Percentiles rank a stretch among this genome's conserved stretches.
phyloP scores from a whole-genome alignment of 2,888 invertebrate species.

The Ochlodes sylvanus region DNA sequence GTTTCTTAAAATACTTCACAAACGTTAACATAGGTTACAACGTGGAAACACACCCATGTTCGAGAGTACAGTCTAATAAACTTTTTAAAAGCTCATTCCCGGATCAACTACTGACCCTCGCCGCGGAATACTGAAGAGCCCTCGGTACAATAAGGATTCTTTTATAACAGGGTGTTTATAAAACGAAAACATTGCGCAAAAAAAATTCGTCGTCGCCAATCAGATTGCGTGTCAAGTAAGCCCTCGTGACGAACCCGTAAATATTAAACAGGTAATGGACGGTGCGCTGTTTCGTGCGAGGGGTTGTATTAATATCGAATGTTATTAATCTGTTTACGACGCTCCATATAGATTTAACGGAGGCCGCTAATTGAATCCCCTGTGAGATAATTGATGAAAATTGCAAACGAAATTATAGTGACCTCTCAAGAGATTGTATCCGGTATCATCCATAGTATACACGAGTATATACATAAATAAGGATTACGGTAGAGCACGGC shows the following conservation, averaged over 20 bases:
- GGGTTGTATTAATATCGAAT: constrained; percentile 11
- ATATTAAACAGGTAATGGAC: constrained; percentile 28
- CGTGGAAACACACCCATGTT: background rate
- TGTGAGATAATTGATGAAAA: constrained; percentile 14
- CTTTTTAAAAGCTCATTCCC: constrained; percentile 6
- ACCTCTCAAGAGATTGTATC: too few species aligned
- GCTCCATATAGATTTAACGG: constrained; percentile 17
- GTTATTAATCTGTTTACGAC: constrained; percentile 10
- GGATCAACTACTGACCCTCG: constrained; percentile 2
- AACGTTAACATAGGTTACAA: background rate
- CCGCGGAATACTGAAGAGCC: background rate
- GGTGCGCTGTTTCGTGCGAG: background rate
- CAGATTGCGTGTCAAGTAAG: constrained; percentile 27
- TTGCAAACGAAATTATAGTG: constrained; percentile 10
- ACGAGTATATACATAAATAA: too few species aligned
- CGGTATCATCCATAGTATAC: too few species aligned
- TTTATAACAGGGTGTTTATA: constrained; percentile 13
- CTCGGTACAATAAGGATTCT: constrained; percentile 2
- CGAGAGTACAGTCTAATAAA: background rate
- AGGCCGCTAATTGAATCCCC: constrained; percentile 24
- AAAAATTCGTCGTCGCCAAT: constrained; percentile 19
- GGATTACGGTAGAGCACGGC: background rate
- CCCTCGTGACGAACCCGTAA: constrained; percentile 10
- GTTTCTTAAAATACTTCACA: background rate
- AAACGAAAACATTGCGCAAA: constrained; percentile 15